Evolutionary conservation across 2,113 vertebrate species (phyloP).

Genomic region (Pedetes capensis): DNA sequence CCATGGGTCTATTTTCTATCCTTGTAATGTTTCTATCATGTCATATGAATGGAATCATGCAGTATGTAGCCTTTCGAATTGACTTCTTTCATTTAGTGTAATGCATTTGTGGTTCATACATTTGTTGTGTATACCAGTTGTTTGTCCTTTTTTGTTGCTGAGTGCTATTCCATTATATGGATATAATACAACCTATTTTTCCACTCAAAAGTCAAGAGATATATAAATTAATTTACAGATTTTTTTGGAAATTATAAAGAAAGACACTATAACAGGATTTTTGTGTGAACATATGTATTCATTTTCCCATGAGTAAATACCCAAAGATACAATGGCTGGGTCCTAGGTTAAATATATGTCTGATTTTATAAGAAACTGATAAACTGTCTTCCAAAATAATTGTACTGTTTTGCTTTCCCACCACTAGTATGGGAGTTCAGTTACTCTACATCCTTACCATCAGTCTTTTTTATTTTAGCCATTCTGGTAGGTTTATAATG

Average conservation of each 20-base stretch:
- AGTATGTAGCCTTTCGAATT: not conserved
- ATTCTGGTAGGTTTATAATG: too few species aligned
- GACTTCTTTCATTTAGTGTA: not conserved
- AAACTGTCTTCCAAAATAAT: not conserved
- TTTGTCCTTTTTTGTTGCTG: slow-evolving; percentile 9
- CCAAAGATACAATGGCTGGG: not conserved
- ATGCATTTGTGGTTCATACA: not conserved
- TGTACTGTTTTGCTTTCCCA: not conserved
- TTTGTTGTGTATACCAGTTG: not conserved
- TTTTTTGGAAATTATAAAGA: not conserved
- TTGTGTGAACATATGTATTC: not conserved
- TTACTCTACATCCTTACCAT: not conserved
- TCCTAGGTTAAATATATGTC: not conserved
- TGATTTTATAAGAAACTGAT: too few species aligned
- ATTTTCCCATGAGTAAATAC: not conserved
- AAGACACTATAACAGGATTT: not conserved
- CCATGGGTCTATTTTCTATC: not conserved
- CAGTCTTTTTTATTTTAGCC: too few species aligned
- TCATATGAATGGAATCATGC: not conserved
- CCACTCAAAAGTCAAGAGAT: not conserved
- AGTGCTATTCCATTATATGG: not conserved
- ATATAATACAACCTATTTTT: not conserved
- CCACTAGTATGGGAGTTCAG: not conserved
- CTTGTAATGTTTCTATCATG: not conserved
- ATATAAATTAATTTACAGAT: not conserved